Conservation (phyloP, 1,140 invertebrate species). For the Vanessa tameamea region DNA sequence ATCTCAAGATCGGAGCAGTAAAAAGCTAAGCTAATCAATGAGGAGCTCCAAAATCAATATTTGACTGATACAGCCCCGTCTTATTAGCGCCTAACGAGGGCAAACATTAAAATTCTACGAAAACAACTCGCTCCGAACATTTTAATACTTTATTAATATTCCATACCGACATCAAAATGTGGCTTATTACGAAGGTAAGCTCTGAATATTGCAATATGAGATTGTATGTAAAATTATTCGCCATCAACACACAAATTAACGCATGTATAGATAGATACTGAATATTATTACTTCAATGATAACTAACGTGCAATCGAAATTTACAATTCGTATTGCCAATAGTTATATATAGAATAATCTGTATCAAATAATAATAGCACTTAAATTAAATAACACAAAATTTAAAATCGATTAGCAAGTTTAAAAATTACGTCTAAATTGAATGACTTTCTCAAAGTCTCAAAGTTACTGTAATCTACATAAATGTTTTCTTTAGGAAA, state of each 20-base stretch:
- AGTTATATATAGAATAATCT: not conserved
- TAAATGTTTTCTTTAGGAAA: not conserved
- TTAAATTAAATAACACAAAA: not conserved
- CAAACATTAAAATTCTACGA: constrained; percentile 45
- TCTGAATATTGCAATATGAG: not conserved
- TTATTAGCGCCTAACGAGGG: constrained; percentile 46
- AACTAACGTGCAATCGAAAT: constrained; percentile 1
- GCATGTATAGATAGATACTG: not conserved
- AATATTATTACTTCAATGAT: constrained; percentile 3
- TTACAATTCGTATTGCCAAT: not conserved
- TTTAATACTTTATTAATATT: constrained; percentile 27
- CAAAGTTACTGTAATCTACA: too few species aligned
- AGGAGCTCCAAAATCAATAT: constrained; percentile 44
- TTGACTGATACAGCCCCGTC: constrained; percentile 45
- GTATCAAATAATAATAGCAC: not conserved
- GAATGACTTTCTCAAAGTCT: too few species aligned
- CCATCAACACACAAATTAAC: not conserved
- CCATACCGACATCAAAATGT: constrained; percentile 8
- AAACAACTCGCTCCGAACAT: constrained; percentile 21
- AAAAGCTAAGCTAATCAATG: constrained; percentile 36
- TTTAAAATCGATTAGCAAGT: too few species aligned
- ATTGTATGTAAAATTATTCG: constrained; percentile 4
- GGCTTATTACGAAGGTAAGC: constrained; percentile 10
- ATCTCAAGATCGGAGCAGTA: constrained; percentile 10
- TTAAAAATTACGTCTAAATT: too few species aligned